Base-by-base conservation (phyloP, 2,797 vertebrate species). In the Artibeus jamaicensis region DNA sequence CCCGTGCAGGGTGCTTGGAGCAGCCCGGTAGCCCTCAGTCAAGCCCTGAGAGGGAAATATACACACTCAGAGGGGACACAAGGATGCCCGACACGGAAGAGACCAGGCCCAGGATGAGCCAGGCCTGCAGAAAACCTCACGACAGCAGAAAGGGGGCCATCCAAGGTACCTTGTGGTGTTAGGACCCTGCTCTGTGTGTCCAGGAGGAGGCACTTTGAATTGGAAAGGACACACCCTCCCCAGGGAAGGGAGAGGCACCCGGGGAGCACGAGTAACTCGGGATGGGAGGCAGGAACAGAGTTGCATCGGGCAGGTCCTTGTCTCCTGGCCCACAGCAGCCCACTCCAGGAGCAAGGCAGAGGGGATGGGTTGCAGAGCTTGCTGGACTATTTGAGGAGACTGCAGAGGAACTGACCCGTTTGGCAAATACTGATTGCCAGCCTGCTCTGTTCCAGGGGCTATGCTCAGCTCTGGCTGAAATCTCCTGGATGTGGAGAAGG, bases 261-360 rank as follows among this genome's bases (percentile, higher is more conserved):
- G 0, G 26, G 21, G 15, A 34, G 24, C 2, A 11, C 12, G 15
- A 1, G 16, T 12, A n/a, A 4, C 10, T 15, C 10, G 34, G 50
- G 32, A 24, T 65, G 6, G n/a, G 32, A 11, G 24, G 26, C 76
- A 19, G 8, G 22, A 44, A 22, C 15, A 21, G 22, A n/a, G 9
- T 9, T 24, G 15, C 46, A 24, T 32, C 48, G 2, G n/a, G 3
- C 53, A 24, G 12, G 21, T 59, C 48, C 68, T 76, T 10, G 0
- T 21, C 37, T 87, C 62, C 46, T 71, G 71, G n/a, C 42, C 73
- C 59, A 73, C 86, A 67, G 86, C 24, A 39, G 71, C 39, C 53
- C 29, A 73, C 21, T 19, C 29, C 18, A 8, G 29, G 55, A 26
- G 14, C 15, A 3, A 42, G 62, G 77, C 70, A 16, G 21, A 90